These are phyloP conservation scores for Corbicula japonica DNA, from an alignment of 2,888 invertebrate genomes.

Conservation along the genomic window DNA sequence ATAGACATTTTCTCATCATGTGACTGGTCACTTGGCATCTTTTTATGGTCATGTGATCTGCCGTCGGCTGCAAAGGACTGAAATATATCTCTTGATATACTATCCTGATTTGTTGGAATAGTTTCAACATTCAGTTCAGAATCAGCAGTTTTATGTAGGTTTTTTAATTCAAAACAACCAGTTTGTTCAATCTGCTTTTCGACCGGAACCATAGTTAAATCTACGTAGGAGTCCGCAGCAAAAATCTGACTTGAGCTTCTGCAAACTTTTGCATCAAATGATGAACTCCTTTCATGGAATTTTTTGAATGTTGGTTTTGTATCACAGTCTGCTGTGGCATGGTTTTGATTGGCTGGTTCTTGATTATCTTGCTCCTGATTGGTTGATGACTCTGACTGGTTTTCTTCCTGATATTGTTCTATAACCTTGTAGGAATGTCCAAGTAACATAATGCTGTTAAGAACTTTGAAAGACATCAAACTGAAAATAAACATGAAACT, in stretches of 20 bases:
- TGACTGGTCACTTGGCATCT: slow-evolving; percentile 8
- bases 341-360: slow-evolving; percentile 25
- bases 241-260: slow-evolving; percentile 55
- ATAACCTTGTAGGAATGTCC: slow-evolving; percentile 93
- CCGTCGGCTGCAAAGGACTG: no score
- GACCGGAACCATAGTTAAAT: slow-evolving; percentile 47
- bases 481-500: slow-evolving; percentile 72
- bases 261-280: slow-evolving; percentile 35
- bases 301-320: not conserved
- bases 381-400: slow-evolving; percentile 42
- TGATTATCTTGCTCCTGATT: slow-evolving; percentile 31
- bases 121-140: no score
- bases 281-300: slow-evolving; percentile 33
- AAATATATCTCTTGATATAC: no score
- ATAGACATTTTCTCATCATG: no score
- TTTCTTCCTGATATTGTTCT: slow-evolving; percentile 38
- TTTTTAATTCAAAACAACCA: slow-evolving; percentile 15
- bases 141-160: not conserved
- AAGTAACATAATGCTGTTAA: slow-evolving; percentile 95
- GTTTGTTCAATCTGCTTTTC: slow-evolving; percentile 46
- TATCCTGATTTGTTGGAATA: no score
- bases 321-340: slow-evolving; percentile 2
- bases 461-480: slow-evolving; percentile 88
- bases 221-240: slow-evolving; percentile 56
- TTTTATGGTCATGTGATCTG: slow-evolving; percentile 2